Percentiles rank a stretch among this genome's conserved stretches.
Evolutionary conservation across 2,888 invertebrate species (phyloP).

Genomic region (Eubasilissa splendida): DNA sequence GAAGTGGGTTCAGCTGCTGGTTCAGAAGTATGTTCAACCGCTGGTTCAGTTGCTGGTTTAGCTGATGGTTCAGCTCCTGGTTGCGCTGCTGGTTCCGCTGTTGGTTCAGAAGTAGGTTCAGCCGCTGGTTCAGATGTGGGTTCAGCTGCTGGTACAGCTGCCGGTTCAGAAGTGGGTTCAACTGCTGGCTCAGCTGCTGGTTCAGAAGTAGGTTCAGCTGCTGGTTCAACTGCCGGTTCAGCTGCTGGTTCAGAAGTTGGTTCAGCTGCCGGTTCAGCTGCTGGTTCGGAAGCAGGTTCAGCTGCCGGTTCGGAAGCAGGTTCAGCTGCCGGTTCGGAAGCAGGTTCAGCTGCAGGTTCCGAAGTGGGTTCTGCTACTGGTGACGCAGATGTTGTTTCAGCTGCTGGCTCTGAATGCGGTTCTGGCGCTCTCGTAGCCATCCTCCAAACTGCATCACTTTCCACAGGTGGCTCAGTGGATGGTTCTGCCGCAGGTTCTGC

Average conservation of each 20-base stretch:
- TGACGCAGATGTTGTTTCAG: conserved; percentile 57
- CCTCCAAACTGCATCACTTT: neutral
- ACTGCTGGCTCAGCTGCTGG: conserved; percentile 59
- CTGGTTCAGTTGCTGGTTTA: conserved; percentile 62
- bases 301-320: conserved; percentile 62
- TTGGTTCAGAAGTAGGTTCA: conserved; percentile 60
- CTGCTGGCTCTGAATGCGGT: conserved; percentile 55
- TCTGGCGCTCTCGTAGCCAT: conserved; percentile 16
- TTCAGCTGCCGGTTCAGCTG: conserved; percentile 60
- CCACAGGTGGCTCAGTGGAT: conserved; percentile 52
- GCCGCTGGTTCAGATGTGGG: conserved; percentile 60
- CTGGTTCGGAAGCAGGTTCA: conserved; percentile 60
- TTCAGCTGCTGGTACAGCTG: conserved; percentile 61
- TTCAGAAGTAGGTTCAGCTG: conserved; percentile 60
- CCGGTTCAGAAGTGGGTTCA: conserved; percentile 59
- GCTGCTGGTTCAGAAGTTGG: conserved; percentile 62
- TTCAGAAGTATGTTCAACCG: conserved; percentile 59
- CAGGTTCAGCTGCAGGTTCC: conserved; percentile 50
- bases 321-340: conserved; percentile 60
- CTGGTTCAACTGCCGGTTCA: conserved; percentile 59
- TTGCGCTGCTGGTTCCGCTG: conserved; percentile 60
- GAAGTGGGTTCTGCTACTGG: conserved; percentile 60
- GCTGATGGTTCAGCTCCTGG: conserved; percentile 59
- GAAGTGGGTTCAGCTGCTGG: conserved; percentile 61
- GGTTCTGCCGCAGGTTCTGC: conserved; percentile 60